Conservation (phyloP, 2,888 invertebrate species). For the Tuta absoluta region DNA sequence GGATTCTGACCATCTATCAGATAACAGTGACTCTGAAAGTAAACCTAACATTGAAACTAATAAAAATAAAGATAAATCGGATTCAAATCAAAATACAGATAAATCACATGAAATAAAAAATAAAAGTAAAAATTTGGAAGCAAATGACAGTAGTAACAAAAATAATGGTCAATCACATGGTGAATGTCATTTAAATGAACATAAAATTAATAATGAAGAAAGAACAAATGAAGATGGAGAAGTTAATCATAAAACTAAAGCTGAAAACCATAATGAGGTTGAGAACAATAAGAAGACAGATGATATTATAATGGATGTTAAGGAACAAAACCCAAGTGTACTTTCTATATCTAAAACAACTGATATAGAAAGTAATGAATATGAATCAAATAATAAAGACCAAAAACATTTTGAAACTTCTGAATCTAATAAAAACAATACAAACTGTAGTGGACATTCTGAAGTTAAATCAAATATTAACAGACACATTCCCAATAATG, state of each 20-base stretch:
- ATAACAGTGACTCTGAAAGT: not conserved
- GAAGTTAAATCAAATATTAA: constrained; percentile 7
- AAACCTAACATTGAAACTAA: not conserved
- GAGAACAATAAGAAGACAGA: constrained; percentile 12
- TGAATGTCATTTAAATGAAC: not conserved
- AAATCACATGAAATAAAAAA: not conserved
- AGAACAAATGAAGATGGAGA: not conserved
- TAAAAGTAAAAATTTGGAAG: not conserved
- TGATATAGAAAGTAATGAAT: constrained; percentile 17
- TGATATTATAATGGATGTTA: constrained; percentile 28
- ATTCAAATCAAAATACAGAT: not conserved
- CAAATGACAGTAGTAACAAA: not conserved
- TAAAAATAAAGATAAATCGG: not conserved
- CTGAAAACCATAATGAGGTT: constrained; percentile 17
- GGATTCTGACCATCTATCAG: not conserved
- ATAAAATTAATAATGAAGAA: not conserved
- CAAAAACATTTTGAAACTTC: constrained; percentile 28
- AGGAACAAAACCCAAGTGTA: constrained; percentile 30
- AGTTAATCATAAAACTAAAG: not conserved
- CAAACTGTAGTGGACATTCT: not conserved
- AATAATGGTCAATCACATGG: not conserved
- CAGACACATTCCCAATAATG: constrained; percentile 46
- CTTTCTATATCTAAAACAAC: constrained; percentile 20
- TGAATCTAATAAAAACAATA: constrained; percentile 5
- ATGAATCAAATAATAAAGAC: constrained; percentile 20